A percentile compares a stretch with the other conserved stretches of the same genome.
Conservation (phyloP, 2,888 invertebrate species). For the Mamestra brassicae region DNA sequence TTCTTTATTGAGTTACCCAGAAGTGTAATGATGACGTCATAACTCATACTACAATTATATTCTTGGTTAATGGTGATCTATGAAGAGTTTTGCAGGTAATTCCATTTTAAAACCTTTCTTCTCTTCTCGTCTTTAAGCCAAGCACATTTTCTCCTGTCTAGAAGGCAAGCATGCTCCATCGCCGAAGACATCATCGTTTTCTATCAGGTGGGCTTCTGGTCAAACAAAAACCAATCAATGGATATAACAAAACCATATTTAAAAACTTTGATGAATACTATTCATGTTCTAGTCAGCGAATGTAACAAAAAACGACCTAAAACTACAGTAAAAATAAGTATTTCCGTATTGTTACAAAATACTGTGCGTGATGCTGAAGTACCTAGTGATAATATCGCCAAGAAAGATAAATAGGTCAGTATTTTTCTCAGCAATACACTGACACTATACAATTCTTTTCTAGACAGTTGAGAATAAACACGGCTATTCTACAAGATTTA, state of each 20-base stretch:
- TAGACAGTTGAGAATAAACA: constrained; percentile 45
- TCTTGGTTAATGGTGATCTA: background rate
- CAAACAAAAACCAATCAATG: too few species aligned
- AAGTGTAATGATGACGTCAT: background rate
- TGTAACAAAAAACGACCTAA: background rate
- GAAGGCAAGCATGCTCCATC: too few species aligned
- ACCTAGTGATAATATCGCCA: constrained; percentile 13
- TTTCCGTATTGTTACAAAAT: background rate
- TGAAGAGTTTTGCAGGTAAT: background rate
- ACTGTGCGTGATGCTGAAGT: constrained; percentile 8
- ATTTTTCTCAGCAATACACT: constrained; percentile 32
- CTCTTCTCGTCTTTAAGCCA: too few species aligned
- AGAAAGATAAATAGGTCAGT: constrained; percentile 44
- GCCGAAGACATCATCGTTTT: too few species aligned
- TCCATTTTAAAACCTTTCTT: background rate
- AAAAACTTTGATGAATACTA: background rate
- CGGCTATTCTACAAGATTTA: constrained; percentile 49
- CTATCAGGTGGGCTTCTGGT: too few species aligned
- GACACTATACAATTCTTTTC: constrained; percentile 17
- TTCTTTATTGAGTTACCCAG: constrained; percentile 5
- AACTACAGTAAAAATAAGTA: background rate
- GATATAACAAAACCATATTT: background rate
- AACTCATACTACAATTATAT: background rate
- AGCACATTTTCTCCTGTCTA: too few species aligned
- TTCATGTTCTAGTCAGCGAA: background rate